A percentile compares a stretch with the other conserved stretches of the same genome.
These are phyloP conservation scores for Tolypeutes matacus DNA, from an alignment of 2,797 vertebrate species.

Conservation along the genomic window DNA sequence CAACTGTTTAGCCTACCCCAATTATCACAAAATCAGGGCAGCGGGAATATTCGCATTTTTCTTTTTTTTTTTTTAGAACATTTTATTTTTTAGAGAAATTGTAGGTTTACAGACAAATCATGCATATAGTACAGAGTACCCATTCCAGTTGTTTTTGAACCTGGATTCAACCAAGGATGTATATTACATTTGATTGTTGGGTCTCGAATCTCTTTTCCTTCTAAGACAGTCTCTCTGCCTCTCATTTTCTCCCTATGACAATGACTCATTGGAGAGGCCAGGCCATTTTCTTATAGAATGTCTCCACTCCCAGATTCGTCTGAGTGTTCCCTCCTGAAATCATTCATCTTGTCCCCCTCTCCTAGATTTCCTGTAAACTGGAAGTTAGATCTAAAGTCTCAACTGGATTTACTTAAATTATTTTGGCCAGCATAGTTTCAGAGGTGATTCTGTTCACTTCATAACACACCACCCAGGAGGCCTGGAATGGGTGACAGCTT, in stretches of 20 bases:
- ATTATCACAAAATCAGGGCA: too few species aligned
- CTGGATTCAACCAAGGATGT: background rate
- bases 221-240: background rate
- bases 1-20: too few species aligned
- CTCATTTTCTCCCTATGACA: background rate
- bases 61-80: too few species aligned
- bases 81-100: too few species aligned
- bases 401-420: background rate
- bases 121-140: too few species aligned
- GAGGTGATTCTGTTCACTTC: background rate
- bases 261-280: background rate
- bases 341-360: background rate
- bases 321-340: background rate
- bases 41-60: too few species aligned
- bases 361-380: background rate
- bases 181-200: background rate
- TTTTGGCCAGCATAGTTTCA: background rate
- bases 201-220: background rate
- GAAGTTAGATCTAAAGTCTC: background rate
- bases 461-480: background rate
- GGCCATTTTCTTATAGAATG: background rate
- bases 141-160: background rate
- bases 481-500: background rate
- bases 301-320: background rate
- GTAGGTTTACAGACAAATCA: too few species aligned